phyloP scores from a whole-genome alignment of 1,140 invertebrate species.

The Diuraphis noxia region DNA sequence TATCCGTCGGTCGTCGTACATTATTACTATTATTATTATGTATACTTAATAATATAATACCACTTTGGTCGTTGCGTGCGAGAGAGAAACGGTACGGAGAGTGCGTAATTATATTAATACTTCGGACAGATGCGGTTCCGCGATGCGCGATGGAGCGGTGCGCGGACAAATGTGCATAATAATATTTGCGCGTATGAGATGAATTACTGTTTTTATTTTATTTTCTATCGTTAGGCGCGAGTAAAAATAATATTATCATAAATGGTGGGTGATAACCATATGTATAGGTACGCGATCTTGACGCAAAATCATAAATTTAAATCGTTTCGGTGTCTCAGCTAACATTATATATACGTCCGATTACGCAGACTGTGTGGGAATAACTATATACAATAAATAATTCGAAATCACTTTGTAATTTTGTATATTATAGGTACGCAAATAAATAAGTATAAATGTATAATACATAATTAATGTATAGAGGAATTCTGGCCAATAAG shows the following conservation, averaged over 20 bases:
- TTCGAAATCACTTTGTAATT: background rate
- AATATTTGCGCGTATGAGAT: background rate
- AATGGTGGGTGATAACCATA: background rate
- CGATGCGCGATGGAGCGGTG: background rate
- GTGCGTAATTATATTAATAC: background rate
- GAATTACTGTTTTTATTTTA: background rate
- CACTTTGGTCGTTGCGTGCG: background rate
- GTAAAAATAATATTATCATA: background rate
- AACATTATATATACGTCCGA: background rate
- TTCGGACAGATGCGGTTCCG: background rate
- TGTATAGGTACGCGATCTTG: background rate
- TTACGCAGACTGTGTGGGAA: background rate
- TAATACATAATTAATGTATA: background rate
- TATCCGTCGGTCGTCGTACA: background rate
- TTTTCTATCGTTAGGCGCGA: background rate
- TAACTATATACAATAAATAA: background rate
- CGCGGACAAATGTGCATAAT: background rate
- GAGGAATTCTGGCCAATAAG: background rate
- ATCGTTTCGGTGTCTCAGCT: background rate
- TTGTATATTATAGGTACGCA: background rate
- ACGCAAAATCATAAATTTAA: background rate
- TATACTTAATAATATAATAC: background rate
- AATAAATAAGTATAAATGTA: constrained; percentile 21
- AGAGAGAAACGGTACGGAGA: background rate
- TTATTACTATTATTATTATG: too few relatives aligned